phyloP scores from a whole-genome alignment of 2,113 vertebrate species.

The Pipa parva region DNA sequence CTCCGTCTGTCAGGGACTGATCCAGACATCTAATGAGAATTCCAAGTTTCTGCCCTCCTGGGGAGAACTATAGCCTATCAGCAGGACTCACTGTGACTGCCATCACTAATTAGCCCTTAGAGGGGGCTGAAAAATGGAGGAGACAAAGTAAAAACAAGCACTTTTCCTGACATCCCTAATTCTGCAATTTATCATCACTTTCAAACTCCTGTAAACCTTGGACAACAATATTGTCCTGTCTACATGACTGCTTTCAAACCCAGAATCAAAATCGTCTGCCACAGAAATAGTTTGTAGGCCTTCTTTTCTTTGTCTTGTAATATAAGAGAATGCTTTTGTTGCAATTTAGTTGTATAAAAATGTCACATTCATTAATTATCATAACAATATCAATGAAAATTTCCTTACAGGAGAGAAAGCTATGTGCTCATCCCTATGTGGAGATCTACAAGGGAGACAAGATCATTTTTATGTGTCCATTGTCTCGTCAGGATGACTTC shows the following conservation, averaged over 20 bases:
- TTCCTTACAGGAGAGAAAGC: constrained; percentile 77
- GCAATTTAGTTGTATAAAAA: no score
- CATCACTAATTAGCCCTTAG: constrained; percentile 26
- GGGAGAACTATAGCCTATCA: constrained; percentile 9
- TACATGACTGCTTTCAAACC: neutral
- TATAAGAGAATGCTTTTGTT: no score
- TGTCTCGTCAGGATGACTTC: constrained; percentile 87
- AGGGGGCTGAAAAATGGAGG: neutral
- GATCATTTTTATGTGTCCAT: constrained; percentile 86
- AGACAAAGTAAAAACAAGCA: neutral
- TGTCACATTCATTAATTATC: no score
- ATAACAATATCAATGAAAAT: no score
- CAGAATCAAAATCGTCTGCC: no score
- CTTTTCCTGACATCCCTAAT: neutral
- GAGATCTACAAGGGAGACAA: constrained; percentile 81
- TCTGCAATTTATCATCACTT: neutral
- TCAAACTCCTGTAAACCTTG: neutral
- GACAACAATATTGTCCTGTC: neutral
- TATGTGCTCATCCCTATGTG: constrained; percentile 82
- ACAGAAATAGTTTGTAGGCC: no score
- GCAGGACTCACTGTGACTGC: neutral
- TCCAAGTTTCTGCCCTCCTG: constrained; percentile 5
- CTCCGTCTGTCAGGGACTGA: neutral
- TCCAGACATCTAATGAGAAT: constrained; percentile 23
- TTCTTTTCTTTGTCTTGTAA: no score